phyloP scores from a whole-genome alignment of 2,113 vertebrate species.

The Zeus faber region DNA sequence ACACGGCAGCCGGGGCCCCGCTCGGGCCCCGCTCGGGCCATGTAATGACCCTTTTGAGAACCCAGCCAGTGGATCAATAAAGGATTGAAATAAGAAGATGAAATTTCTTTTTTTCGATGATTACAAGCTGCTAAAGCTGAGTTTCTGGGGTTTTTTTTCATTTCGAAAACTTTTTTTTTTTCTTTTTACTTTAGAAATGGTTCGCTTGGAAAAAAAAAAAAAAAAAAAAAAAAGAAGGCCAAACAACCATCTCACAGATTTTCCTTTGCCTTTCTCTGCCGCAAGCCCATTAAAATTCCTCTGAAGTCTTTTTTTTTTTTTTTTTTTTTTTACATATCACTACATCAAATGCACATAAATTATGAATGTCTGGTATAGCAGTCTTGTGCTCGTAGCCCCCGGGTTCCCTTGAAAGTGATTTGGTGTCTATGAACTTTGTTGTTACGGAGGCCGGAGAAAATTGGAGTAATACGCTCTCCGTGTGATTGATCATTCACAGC shows the following conservation, averaged over 20 bases:
- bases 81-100: slow-evolving; percentile 73
- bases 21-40: slow-evolving; percentile 37
- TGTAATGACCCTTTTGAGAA: slow-evolving; percentile 69
- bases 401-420: slow-evolving; percentile 77
- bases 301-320: slow-evolving; percentile 64
- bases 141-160: slow-evolving; percentile 44
- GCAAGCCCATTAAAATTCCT: slow-evolving; percentile 80
- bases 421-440: slow-evolving; percentile 78
- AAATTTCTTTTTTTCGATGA: slow-evolving; percentile 57
- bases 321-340: slow-evolving; percentile 73
- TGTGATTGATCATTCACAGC: slow-evolving; percentile 74
- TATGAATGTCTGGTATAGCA: slow-evolving; percentile 80
- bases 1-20: slow-evolving; percentile 60
- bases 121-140: slow-evolving; percentile 44
- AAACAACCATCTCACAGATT: slow-evolving; percentile 68
- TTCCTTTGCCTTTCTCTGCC: slow-evolving; percentile 53
- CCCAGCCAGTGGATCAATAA: slow-evolving; percentile 70
- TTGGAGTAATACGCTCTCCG: slow-evolving; percentile 74
- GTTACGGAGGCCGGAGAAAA: slow-evolving; percentile 73
- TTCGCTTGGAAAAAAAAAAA: slow-evolving; percentile 42
- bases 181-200: slow-evolving; percentile 53
- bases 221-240: too few species aligned
- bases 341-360: slow-evolving; percentile 82
- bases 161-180: slow-evolving; percentile 55
- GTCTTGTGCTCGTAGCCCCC: slow-evolving; percentile 74